phyloP scores from a whole-genome alignment of 2,797 vertebrate genomes.

The Sebastolobus alascanus region DNA sequence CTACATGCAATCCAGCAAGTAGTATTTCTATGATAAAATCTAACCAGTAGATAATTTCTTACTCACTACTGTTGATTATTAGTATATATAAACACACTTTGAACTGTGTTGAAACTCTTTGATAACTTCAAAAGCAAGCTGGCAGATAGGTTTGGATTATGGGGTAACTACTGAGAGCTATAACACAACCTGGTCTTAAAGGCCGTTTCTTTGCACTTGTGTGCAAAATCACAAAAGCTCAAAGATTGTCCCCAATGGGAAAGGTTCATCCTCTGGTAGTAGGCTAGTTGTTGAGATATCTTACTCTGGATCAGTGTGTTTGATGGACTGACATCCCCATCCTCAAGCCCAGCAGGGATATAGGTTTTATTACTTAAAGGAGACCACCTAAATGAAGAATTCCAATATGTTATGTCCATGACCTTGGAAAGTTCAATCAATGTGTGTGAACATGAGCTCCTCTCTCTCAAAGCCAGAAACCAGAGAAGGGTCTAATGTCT shows the following conservation, averaged over 20 bases:
- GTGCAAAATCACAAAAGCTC: background rate
- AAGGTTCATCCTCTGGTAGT: background rate
- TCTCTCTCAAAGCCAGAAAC: too few species aligned
- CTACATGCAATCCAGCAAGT: background rate
- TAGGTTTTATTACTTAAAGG: background rate
- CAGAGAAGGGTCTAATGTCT: too few species aligned
- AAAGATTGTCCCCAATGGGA: background rate
- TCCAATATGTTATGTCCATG: background rate
- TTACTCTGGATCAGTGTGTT: too few species aligned
- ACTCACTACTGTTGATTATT: background rate
- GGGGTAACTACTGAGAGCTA: background rate
- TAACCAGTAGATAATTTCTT: background rate
- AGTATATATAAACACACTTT: too few species aligned
- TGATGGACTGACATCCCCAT: too few species aligned
- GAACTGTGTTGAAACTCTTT: background rate
- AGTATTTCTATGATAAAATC: constrained; percentile 9
- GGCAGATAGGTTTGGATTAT: background rate
- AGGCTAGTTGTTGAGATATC: too few species aligned
- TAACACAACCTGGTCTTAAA: background rate
- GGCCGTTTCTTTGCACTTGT: too few species aligned
- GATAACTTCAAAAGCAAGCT: too few species aligned
- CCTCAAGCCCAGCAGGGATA: background rate
- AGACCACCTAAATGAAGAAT: background rate
- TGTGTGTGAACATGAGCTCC: too few species aligned
- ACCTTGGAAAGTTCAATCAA: too few species aligned